phyloP scores from a whole-genome alignment of 2,888 invertebrate genomes.

The Drosophila hamatofila region DNA sequence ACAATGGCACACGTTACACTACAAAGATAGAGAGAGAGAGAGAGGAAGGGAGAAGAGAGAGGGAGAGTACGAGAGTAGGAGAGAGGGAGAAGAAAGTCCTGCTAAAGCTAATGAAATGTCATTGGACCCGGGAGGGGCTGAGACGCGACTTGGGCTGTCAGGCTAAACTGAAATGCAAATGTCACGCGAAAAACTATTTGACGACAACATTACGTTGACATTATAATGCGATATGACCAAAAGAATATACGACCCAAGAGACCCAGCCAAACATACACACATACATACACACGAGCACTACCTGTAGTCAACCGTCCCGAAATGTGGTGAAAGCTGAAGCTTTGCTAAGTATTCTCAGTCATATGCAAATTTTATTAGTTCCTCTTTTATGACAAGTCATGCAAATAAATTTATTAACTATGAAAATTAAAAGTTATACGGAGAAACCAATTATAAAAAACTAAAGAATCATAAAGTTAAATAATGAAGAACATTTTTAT shows the following conservation, averaged over 20 bases:
- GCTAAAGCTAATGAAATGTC: slow-evolving; percentile 75
- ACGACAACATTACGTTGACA: slow-evolving; percentile 79
- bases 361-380: slow-evolving; percentile 71
- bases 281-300: slow-evolving; percentile 11
- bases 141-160: slow-evolving; percentile 35
- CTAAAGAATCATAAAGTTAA: slow-evolving; percentile 43
- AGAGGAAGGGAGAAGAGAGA: neutral
- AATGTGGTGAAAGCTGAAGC: slow-evolving; percentile 27
- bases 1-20: slow-evolving; percentile 75
- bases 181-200: slow-evolving; percentile 84
- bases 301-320: slow-evolving; percentile 14
- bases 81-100: neutral
- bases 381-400: slow-evolving; percentile 64
- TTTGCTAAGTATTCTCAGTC: slow-evolving; percentile 41
- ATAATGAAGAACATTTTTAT: too few relatives aligned
- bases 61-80: too few relatives aligned
- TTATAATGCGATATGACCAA: slow-evolving; percentile 72
- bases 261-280: slow-evolving; percentile 17
- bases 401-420: slow-evolving; percentile 71
- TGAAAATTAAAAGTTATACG: slow-evolving; percentile 55
- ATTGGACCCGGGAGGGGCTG: slow-evolving; percentile 66
- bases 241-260: slow-evolving; percentile 42
- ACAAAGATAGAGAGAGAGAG: slow-evolving; percentile 1
- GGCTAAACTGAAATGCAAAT: slow-evolving; percentile 76
- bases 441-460: slow-evolving; percentile 41